Base-by-base conservation (phyloP, 2,113 vertebrate genomes). In the Melanotaenia duboulayi region DNA sequence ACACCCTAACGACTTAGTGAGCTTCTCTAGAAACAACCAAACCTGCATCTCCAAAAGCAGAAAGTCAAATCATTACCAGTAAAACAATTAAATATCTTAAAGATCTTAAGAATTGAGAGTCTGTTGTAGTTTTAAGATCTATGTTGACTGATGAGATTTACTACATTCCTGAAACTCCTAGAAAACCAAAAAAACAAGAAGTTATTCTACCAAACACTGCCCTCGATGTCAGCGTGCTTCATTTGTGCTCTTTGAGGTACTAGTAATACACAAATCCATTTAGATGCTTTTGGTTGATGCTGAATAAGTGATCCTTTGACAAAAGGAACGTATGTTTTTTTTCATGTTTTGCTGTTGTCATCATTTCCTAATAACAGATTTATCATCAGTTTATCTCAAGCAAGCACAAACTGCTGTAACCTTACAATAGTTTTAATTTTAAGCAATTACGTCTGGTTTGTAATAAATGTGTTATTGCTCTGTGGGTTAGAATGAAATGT, bases 121-220 rank as follows among this genome's bases (percentile, higher is more conserved):
- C 5, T 12, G 50, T 4, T 20, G 4, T 44, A 40, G n/a, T 68
- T 71, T 76, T 60, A 2, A 65, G 42, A 37, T 71, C 35, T 54
- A n/a, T 12, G 0, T 20, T 12, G n/a, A 19, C 39, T 65, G 24
- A 10, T 0, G 25, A n/a, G 1, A 17, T 7, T 37, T 63, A 6
- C 4, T 74, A 73, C 11, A 14, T 11, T 48, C 0, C 51, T 20
- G 46, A 56, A 59, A 81, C 24, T 32, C 7, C 39, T 22, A 37
- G 5, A n/a, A 49, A 68, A 25, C 37, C 58, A 70, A 39, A 79
- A 73, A 79, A 58, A 3, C 32, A 1, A 46, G 66, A 78, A 76
- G 63, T 66, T 25, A 20, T 39, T 49, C 7, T 63, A 35, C 32
- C 28, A 28, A 28, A 4, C 6, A 28, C 6, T 28, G 3, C 28